Evolutionary conservation across 2,888 invertebrate species (phyloP).

Genomic region (Leptogaster cylindrica): DNA sequence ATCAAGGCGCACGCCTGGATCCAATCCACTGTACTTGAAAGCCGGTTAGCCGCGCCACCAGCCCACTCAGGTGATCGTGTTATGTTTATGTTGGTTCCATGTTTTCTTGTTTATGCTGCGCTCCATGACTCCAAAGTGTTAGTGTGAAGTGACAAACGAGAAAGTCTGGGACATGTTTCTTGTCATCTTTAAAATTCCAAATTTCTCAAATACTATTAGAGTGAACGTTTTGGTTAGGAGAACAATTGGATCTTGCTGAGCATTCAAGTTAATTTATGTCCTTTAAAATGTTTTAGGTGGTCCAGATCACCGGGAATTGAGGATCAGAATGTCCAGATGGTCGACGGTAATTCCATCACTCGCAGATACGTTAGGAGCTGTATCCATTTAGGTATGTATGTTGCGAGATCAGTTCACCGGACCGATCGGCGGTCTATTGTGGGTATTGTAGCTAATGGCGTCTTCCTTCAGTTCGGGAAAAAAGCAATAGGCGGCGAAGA

Average conservation of each 20-base stretch:
- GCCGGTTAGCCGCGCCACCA: constrained; percentile 24
- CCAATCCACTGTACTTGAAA: constrained; percentile 24
- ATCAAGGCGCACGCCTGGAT: constrained; percentile 31
- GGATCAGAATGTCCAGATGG: constrained; percentile 3
- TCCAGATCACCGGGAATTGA: constrained; percentile 18
- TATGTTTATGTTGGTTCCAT: constrained; percentile 28
- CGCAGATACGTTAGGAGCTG: constrained; percentile 2
- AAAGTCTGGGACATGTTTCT: constrained; percentile 18
- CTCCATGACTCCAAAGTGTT: background rate
- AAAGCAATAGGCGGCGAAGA: background rate
- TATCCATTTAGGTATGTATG: background rate
- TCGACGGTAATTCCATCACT: constrained; percentile 15
- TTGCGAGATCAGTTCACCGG: background rate
- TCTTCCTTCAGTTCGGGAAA: constrained; percentile 12
- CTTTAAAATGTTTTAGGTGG: constrained; percentile 16
- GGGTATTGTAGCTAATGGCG: background rate
- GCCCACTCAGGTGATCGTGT: constrained; percentile 28
- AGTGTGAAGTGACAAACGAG: constrained; percentile 27
- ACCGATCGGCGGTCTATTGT: constrained; percentile 9
- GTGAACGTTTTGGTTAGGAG: background rate
- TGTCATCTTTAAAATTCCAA: constrained; percentile 17
- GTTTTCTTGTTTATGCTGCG: constrained; percentile 23
- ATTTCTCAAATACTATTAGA: background rate
- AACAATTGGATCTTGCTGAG: constrained; percentile 2
- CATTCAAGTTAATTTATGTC: constrained; percentile 19